phyloP scores from a whole-genome alignment of 2,888 invertebrate genomes.

The Oasisia sp. region DNA sequence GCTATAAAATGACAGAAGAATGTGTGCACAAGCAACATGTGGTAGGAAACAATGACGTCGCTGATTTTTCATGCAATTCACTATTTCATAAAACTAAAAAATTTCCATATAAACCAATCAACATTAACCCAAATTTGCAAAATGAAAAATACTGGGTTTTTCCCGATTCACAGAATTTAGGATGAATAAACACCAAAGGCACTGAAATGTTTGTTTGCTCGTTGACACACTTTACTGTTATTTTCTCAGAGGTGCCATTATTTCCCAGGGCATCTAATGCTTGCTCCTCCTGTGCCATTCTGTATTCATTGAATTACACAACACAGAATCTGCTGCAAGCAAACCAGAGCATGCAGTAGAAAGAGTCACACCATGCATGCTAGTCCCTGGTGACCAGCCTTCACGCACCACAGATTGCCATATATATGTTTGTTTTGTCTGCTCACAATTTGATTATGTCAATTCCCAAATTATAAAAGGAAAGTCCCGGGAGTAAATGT shows the following conservation, averaged over 20 bases:
- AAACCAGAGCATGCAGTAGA: background rate
- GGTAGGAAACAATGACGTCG: background rate
- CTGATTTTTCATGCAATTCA: background rate
- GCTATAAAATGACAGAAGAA: background rate
- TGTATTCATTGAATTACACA: background rate
- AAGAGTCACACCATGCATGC: background rate
- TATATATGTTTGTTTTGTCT: background rate
- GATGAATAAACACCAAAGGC: background rate
- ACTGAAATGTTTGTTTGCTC: background rate
- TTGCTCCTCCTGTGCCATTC: background rate
- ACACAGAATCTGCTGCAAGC: background rate
- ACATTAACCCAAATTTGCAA: background rate
- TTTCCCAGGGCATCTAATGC: background rate
- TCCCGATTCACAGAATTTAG: background rate
- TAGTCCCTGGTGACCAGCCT: background rate
- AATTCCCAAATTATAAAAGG: background rate
- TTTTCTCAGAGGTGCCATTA: background rate
- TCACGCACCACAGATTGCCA: background rate
- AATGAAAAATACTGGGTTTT: background rate
- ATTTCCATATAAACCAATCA: background rate
- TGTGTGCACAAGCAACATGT: background rate
- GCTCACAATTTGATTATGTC: background rate
- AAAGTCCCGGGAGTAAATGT: slow-evolving; percentile 8
- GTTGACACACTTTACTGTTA: background rate
- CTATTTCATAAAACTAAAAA: background rate